phyloP scores from a whole-genome alignment of 2,113 vertebrate species.

The Crocuta crocuta region DNA sequence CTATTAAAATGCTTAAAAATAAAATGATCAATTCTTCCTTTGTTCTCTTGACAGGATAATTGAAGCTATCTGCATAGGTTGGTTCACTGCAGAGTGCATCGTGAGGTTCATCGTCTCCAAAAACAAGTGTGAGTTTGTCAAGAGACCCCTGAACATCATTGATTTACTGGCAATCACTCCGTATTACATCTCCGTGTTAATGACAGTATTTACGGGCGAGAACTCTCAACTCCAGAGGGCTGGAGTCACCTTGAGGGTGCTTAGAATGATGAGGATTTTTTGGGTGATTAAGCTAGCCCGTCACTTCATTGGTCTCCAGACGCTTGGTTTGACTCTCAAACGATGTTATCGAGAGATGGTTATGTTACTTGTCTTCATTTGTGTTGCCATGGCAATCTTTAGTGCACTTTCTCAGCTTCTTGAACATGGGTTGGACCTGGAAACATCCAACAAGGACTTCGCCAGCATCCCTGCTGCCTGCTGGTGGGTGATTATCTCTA shows the following conservation, averaged over 20 bases:
- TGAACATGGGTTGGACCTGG: constrained; percentile 97
- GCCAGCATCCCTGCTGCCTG: constrained; percentile 98
- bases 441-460: constrained; percentile 94
- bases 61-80: constrained; percentile 99
- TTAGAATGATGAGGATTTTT: constrained; percentile 99
- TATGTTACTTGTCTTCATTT: constrained; percentile 98
- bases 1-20: constrained; percentile 77
- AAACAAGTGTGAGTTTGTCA: constrained; percentile 98
- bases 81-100: constrained; percentile 99
- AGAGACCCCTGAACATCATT: constrained; percentile 97
- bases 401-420: constrained; percentile 98
- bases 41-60: constrained; percentile 94
- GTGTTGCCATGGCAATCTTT: constrained; percentile 99
- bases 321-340: constrained; percentile 96
- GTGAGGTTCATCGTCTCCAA: constrained; percentile 97
- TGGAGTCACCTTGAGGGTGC: constrained; percentile 95
- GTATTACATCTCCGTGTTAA: constrained; percentile 95
- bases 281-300: constrained; percentile 99
- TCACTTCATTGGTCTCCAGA: constrained; percentile 99
- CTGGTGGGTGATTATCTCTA: constrained; percentile 99
- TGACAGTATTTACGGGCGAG: constrained; percentile 95
- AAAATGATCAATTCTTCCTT: constrained; percentile 82
- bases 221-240: constrained; percentile 97
- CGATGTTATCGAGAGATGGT: constrained; percentile 99
- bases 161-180: constrained; percentile 97